Conservation (phyloP, 2,888 invertebrate genomes). For the Mycogona germanica region DNA sequence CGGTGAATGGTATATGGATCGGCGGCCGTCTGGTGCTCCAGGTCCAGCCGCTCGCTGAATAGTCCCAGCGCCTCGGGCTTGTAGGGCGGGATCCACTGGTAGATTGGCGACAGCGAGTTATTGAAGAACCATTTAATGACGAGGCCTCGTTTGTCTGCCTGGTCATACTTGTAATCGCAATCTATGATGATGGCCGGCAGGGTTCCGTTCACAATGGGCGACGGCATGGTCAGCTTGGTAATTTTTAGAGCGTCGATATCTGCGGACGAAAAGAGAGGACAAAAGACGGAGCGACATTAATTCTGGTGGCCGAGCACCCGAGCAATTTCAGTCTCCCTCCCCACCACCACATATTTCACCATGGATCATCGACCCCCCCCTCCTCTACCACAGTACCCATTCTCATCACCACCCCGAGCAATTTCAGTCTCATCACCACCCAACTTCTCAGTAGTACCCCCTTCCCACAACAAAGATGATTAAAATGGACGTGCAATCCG, state of each 20-base stretch:
- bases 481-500: too few relatives aligned
- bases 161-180: slow-evolving; percentile 13
- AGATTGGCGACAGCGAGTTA: neutral
- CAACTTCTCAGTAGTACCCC: too few relatives aligned
- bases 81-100: slow-evolving; percentile 16
- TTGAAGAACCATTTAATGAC: slow-evolving; percentile 16
- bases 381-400: too few relatives aligned
- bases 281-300: too few relatives aligned
- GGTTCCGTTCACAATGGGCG: slow-evolving; percentile 7
- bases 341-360: too few relatives aligned
- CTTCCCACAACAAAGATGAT: too few relatives aligned
- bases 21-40: slow-evolving; percentile 7
- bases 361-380: too few relatives aligned
- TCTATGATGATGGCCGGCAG: slow-evolving; percentile 3
- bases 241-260: slow-evolving; percentile 2
- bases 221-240: slow-evolving; percentile 3
- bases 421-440: too few relatives aligned
- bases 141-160: neutral
- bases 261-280: neutral
- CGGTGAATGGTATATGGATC: slow-evolving; percentile 14
- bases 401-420: too few relatives aligned
- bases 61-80: slow-evolving; percentile 7
- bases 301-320: too few relatives aligned
- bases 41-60: slow-evolving; percentile 6
- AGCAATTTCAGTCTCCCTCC: too few relatives aligned